These are phyloP conservation scores for Strigamia transsilvanica DNA, from an alignment of 2,888 invertebrate species.

Conservation along the genomic window DNA sequence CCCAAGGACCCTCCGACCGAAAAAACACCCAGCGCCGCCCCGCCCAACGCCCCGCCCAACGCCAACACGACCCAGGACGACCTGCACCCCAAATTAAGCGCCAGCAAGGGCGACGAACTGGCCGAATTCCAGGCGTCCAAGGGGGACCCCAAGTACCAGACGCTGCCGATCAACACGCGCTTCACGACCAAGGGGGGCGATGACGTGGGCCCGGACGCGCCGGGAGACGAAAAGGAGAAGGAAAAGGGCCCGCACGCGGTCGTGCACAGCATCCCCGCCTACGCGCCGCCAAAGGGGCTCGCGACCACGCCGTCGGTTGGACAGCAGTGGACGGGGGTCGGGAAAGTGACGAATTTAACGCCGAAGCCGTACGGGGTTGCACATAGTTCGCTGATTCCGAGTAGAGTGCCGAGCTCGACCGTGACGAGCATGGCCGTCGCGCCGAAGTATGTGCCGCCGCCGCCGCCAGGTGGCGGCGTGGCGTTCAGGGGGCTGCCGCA, in stretches of 20 bases:
- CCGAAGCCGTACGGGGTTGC: conserved; percentile 61
- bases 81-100: conserved; percentile 57
- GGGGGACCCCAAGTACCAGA: conserved; percentile 90
- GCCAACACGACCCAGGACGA: conserved; percentile 57
- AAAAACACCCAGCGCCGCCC: not conserved
- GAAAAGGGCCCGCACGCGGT: conserved; percentile 20
- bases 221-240: not conserved
- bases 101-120: conserved; percentile 55
- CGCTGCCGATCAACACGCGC: conserved; percentile 87
- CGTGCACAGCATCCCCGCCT: conserved; percentile 56
- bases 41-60: not conserved
- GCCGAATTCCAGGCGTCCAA: conserved; percentile 76
- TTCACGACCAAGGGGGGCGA: conserved; percentile 65
- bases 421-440: conserved; percentile 19
- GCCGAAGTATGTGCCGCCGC: conserved; percentile 50
- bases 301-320: conserved; percentile 55
- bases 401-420: not conserved
- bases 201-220: not conserved
- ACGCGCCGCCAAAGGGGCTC: conserved; percentile 55
- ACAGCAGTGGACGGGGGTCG: not conserved
- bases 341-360: conserved; percentile 59
- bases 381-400: not conserved
- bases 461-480: not conserved
- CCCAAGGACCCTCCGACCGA: conserved; percentile 57
- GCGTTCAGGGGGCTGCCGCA: not conserved